Evolutionary conservation across 2,888 invertebrate species (phyloP).

Genomic region (Sesamia inferens): DNA sequence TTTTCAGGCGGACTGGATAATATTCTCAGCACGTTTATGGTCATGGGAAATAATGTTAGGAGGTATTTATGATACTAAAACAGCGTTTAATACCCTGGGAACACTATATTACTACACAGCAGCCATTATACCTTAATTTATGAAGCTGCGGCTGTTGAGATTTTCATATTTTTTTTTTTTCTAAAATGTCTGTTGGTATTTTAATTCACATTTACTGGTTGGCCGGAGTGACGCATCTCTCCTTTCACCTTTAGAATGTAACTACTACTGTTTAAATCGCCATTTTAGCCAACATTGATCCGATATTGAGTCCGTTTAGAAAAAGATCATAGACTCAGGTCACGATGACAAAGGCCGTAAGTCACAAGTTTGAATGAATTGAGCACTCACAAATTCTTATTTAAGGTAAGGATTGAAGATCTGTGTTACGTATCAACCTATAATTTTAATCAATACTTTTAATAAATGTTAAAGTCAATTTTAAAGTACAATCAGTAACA

Average conservation of each 20-base stretch:
- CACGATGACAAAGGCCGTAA: background rate
- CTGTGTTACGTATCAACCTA: background rate
- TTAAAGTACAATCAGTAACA: background rate
- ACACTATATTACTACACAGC: slow-evolving; percentile 7
- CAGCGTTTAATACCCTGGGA: background rate
- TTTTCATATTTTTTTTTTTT: background rate
- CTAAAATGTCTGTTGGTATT: background rate
- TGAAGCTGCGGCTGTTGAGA: slow-evolving; percentile 9
- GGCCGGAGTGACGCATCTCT: background rate
- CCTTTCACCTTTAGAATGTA: background rate
- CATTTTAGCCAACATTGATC: background rate
- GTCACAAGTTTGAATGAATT: background rate
- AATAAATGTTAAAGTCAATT: background rate
- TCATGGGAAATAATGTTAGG: slow-evolving; percentile 3
- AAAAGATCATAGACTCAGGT: background rate
- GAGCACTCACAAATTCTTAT: background rate
- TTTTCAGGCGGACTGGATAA: slow-evolving; percentile 14
- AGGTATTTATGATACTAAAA: slow-evolving; percentile 16
- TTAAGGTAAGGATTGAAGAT: too few species aligned
- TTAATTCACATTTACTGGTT: background rate
- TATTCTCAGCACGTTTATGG: slow-evolving; percentile 21
- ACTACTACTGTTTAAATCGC: too few species aligned
- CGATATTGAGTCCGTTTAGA: background rate
- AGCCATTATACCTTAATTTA: slow-evolving; percentile 6
- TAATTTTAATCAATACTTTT: background rate